phyloP scores from a whole-genome alignment of 2,113 vertebrate genomes.

The Echinops telfairi region DNA sequence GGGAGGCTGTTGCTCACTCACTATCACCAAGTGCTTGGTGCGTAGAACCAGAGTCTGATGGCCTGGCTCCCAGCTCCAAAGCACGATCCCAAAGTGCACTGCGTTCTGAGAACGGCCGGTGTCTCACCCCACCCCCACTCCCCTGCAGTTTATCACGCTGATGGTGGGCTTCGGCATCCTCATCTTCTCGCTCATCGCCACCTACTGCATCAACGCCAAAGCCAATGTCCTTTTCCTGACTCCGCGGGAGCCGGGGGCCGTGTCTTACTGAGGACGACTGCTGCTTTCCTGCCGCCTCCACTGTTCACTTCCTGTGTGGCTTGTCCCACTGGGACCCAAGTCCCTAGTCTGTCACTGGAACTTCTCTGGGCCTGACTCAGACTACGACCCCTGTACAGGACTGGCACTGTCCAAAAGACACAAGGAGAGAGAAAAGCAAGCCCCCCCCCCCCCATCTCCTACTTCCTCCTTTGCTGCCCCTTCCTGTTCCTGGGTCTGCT shows the following conservation, averaged over 20 bases:
- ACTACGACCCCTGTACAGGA: conserved; percentile 77
- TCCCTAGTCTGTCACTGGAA: conserved; percentile 82
- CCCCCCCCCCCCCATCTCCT: not conserved
- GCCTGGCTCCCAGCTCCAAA: not conserved
- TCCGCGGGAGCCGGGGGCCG: conserved; percentile 87
- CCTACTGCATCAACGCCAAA: conserved; percentile 94
- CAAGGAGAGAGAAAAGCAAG: conserved; percentile 33
- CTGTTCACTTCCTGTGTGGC: conserved; percentile 34
- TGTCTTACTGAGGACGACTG: conserved; percentile 90
- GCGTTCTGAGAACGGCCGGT: conserved; percentile 28
- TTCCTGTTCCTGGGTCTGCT: not conserved
- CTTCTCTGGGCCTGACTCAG: conserved; percentile 78
- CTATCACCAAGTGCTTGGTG: not conserved
- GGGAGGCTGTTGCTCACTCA: not conserved
- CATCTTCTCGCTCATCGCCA: conserved; percentile 90
- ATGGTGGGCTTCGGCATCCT: conserved; percentile 91
- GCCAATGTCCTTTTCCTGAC: conserved; percentile 93
- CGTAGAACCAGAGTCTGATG: not conserved
- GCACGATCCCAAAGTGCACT: not conserved
- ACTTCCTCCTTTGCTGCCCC: not conserved
- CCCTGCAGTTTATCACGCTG: conserved; percentile 92
- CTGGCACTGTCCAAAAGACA: conserved; percentile 51
- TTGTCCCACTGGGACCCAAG: conserved; percentile 62
- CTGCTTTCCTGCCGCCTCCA: not conserved
- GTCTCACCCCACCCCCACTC: not conserved